A percentile compares a stretch with the other conserved stretches of the same genome.
Conservation (phyloP, 1,140 invertebrate species). For the Littorina saxatilis region DNA sequence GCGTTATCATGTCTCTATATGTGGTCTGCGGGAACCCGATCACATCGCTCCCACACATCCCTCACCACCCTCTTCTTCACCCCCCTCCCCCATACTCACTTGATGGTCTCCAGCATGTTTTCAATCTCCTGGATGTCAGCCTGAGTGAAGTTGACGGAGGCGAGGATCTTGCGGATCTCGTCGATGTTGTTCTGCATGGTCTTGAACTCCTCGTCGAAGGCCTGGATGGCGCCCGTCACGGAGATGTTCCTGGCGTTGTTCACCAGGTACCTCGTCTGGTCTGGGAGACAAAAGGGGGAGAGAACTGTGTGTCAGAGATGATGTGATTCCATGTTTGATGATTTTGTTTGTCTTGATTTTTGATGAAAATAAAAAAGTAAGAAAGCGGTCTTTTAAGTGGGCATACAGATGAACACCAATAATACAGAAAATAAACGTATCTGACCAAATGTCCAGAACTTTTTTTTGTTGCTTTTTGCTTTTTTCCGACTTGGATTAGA, state of each 20-base stretch:
- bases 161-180: conserved; percentile 86
- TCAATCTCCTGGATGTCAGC: conserved; percentile 84
- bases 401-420: no score
- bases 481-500: no score
- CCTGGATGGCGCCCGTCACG: conserved; percentile 93
- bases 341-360: no score
- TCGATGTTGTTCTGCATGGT: conserved; percentile 90
- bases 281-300: conserved; percentile 63
- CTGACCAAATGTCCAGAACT: no score
- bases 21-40: no score
- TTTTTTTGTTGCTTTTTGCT: no score
- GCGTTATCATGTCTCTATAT: no score
- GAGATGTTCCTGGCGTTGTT: conserved; percentile 93
- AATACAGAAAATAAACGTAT: no score
- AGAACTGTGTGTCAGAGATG: no score
- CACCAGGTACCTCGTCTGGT: conserved; percentile 80
- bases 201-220: conserved; percentile 95
- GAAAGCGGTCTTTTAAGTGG: no score
- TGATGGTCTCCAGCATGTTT: conserved; percentile 78
- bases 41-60: background rate
- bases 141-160: conserved; percentile 84
- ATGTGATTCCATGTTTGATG: background rate
- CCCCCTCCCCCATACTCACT: conserved; percentile 70
- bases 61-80: no score
- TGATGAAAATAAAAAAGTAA: no score